Percentiles rank a stretch among this genome's conserved stretches.
These are phyloP conservation scores for Strongylocentrotus purpuratus DNA, from an alignment of 35 echinoderm and acorn worm species.

Conservation along the genomic window DNA sequence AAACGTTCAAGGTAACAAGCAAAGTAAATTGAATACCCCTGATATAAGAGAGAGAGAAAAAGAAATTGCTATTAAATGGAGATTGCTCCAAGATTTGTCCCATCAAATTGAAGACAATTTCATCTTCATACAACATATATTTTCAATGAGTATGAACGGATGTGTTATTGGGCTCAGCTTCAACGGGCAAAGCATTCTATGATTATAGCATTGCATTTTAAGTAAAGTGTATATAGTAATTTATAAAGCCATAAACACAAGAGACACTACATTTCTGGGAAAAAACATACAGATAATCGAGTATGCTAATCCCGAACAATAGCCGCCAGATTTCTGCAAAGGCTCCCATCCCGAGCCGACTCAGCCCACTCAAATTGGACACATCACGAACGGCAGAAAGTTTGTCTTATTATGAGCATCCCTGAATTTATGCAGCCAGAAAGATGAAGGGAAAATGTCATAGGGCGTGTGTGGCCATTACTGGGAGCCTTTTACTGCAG, in stretches of 20 bases:
- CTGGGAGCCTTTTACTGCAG: constrained; percentile 18
- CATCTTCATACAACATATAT: too few relatives aligned
- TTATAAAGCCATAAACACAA: background rate
- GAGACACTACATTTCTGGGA: background rate
- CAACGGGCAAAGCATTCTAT: too few relatives aligned
- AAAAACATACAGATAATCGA: background rate
- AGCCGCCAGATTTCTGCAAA: background rate
- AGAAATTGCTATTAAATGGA: too few relatives aligned
- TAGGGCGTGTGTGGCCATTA: constrained; percentile 30
- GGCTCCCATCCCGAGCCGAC: background rate
- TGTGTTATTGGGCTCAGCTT: too few relatives aligned
- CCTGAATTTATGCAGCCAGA: constrained; percentile 21
- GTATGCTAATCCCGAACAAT: constrained; percentile 1
- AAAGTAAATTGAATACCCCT: too few relatives aligned
- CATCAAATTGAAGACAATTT: too few relatives aligned
- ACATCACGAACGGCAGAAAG: constrained; percentile 30
- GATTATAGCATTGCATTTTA: too few relatives aligned
- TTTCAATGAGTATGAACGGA: too few relatives aligned
- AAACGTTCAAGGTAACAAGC: too few relatives aligned
- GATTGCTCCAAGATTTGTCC: too few relatives aligned
- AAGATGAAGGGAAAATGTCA: constrained; percentile 36
- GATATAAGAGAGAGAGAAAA: too few relatives aligned
- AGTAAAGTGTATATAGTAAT: too few relatives aligned
- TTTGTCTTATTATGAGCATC: constrained; percentile 41
- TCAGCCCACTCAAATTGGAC: background rate